Base-by-base conservation (phyloP, 2,888 invertebrate genomes). In the Sphaerophoria taeniata region DNA sequence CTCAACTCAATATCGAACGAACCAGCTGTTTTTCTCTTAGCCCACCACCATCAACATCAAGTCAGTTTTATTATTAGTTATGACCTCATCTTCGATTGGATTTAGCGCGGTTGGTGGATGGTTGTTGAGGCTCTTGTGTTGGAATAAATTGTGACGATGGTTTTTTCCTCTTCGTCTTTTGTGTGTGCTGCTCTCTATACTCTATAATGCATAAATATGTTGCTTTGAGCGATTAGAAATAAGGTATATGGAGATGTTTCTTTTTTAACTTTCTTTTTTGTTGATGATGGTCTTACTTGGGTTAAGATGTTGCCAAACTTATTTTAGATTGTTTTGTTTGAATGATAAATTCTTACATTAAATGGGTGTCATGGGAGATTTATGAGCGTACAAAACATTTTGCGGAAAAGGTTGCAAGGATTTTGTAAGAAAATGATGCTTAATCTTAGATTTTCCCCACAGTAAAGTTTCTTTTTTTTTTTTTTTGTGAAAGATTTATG, bases 1-100 rank as follows among this genome's bases (percentile, higher is more conserved):
- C 6, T 43, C 11, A 16, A 65, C 61, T 45, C 70, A 73, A 61
- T 63, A 56, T 72, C 67, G 73, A 82, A 24, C 51, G 73, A 82
- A 24, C 51, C 82, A 82, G 82, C 82, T 85, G 85, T 81, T 85
- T 81, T 81, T 85, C 85, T 85, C 85, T 85, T 85, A 60, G 51
- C 71, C 63, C 71, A 80, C 71, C 51, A 67, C 75, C 84, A 87
- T 88, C 88, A 88, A 87, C 84, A 87, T 88, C 88, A 88, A 87
- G 91, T 91, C 91, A 91, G 90, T 91, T 91, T 91, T 92, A 92
- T 92, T 91, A 91, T 91, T 92, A 92, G 92, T 91, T 90, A 92
- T 92, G 92, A 92, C 91, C 92, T 92, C 92, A 92, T 91, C 92
- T 91, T 91, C 90, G 92, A 91, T 91, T 91, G 12, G 60, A 90